Evolutionary conservation across 92 coral and sea anemone genomes (phyloP), one percentile per base, ranked within the genome.

Genomic region (Epizoanthus fatuus): DNA sequence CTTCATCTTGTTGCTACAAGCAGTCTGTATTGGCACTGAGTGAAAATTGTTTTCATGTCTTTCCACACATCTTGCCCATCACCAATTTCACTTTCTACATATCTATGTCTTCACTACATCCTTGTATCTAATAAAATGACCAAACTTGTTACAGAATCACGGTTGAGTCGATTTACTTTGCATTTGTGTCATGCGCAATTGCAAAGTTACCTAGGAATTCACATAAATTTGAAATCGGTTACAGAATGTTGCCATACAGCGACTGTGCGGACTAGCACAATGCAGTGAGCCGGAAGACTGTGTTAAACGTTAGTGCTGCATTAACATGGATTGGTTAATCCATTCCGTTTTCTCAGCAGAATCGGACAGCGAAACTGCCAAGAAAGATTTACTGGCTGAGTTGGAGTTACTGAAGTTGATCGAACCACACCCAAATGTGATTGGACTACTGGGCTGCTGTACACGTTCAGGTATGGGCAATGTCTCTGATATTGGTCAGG

Each of bases 371-470:
- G 98, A 95, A 12, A 95, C 99, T 25, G 95, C 99, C 3, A 93
- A 93, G 76, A 95, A 90, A 63, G 99, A 97, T 71, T 89, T 97
- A 1, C 76, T 95, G 3, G 98, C 99, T 10, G 99, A 97, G 65
- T 68, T 97, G 78, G 99, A 97, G 60, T 53, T 97, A 15, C 94
- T 97, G 44, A 97, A 97, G 79, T 89, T 97, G 57, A 97, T 97
- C 65, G 99, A 97, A 7, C 99, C 99, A 14, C 99, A 97, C 69
- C 98, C 98, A 13, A 97, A 97, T 59, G 99, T 97, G 32, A 90
- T 97, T 59, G 98, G 98, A 69, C 66, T 97, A 55, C 77, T 97
- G 7, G 99, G 99, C 32, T 97, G 99, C 73, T 97, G 99, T 69
- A 97, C 99, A 22, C 83, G 98, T 54, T 84, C 94, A 86, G 97